A percentile compares a stretch with the other conserved stretches of the same genome.
Evolutionary conservation across 2,888 invertebrate genomes (phyloP).

Genomic region (Drosophila formosana): DNA sequence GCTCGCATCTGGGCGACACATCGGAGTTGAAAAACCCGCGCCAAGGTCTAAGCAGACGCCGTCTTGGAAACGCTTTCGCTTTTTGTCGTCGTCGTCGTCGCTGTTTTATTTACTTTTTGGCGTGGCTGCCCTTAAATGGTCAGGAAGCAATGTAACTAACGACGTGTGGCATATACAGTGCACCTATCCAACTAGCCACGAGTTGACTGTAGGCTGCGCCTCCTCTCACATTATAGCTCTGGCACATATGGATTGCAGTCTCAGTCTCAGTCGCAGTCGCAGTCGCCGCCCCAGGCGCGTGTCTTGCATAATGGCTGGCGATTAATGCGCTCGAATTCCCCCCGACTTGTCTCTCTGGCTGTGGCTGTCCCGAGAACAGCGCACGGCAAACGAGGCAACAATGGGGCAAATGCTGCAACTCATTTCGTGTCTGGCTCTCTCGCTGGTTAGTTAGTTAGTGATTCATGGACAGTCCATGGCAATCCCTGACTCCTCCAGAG

Average conservation of each 20-base stretch:
- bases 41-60: constrained; percentile 61
- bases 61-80: constrained; percentile 74
- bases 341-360: background rate
- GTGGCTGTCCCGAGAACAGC: background rate
- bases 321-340: constrained; percentile 61
- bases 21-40: constrained; percentile 76
- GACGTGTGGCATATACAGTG: constrained; percentile 52
- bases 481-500: constrained; percentile 28
- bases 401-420: constrained; percentile 55
- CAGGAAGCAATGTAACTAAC: constrained; percentile 50
- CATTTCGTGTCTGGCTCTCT: constrained; percentile 47
- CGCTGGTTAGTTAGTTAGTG: constrained; percentile 64
- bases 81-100: constrained; percentile 58
- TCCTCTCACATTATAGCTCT: background rate
- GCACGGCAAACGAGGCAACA: constrained; percentile 40
- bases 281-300: constrained; percentile 66
- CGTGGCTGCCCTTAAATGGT: constrained; percentile 73
- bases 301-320: constrained; percentile 74
- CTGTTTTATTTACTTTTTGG: constrained; percentile 32
- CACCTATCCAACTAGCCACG: background rate
- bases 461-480: constrained; percentile 58
- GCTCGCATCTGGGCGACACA: constrained; percentile 13
- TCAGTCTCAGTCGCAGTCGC: constrained; percentile 5
- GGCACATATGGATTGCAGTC: background rate
- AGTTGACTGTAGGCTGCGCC: constrained; percentile 3